Percentiles rank a stretch among this genome's conserved stretches.
These are phyloP conservation scores for Zapornia atra DNA, from an alignment of 2,113 vertebrate species.

Conservation along the genomic window DNA sequence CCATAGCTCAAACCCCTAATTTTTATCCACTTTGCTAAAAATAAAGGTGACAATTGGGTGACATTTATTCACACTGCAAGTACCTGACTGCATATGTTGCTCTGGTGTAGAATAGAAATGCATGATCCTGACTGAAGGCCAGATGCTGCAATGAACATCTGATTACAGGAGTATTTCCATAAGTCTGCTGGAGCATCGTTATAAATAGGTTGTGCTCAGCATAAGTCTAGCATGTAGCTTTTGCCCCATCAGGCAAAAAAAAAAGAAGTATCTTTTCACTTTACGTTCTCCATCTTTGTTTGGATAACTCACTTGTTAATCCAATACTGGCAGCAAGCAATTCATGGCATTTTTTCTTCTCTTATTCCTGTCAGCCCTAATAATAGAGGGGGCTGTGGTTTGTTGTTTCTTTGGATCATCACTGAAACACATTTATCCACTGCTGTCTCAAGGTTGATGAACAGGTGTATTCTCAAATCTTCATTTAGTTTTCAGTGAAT, in stretches of 20 bases:
- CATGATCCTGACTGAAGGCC: not conserved
- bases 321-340: not conserved
- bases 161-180: not conserved
- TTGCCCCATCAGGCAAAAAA: not conserved
- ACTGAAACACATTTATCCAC: not conserved
- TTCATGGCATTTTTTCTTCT: not conserved
- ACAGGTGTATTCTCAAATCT: conserved; percentile 4
- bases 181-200: not conserved
- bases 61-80: not conserved
- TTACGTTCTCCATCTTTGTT: not conserved
- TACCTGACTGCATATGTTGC: not conserved
- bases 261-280: not conserved
- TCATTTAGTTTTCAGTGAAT: not conserved
- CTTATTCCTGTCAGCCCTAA: not conserved
- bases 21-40: not conserved
- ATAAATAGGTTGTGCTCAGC: not conserved
- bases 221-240: not conserved
- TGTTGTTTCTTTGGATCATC: not conserved
- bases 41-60: not conserved
- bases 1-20: not conserved
- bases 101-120: not conserved
- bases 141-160: not conserved
- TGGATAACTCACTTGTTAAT: not conserved
- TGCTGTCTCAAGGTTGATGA: not conserved
- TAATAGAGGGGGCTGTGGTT: not conserved